Evolutionary conservation across 2,113 vertebrate genomes (phyloP).

Genomic region (Eclectus roratus): DNA sequence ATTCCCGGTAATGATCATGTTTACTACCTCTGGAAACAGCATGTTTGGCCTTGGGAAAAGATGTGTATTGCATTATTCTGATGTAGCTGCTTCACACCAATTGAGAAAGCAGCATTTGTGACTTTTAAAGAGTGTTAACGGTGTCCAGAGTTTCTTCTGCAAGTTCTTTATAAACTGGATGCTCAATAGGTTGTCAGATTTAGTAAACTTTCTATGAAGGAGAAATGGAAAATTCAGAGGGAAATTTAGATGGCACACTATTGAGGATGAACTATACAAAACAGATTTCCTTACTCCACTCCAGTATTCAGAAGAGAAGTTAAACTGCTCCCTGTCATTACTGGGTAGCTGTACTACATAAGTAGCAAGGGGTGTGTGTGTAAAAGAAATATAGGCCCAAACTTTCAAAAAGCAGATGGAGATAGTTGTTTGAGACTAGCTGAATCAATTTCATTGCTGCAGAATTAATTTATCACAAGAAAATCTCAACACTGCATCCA

Average conservation of each 20-base stretch:
- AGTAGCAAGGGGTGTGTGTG: neutral
- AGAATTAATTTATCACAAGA: slow-evolving; percentile 35
- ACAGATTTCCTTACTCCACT: neutral
- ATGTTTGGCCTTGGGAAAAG: neutral
- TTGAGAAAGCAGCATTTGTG: rapidly evolving
- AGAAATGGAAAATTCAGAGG: neutral
- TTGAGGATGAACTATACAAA: neutral
- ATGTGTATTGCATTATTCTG: neutral
- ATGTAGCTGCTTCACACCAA: neutral
- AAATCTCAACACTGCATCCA: slow-evolving; percentile 26
- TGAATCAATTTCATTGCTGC: neutral
- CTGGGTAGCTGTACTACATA: neutral
- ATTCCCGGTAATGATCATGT: neutral
- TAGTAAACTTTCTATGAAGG: neutral
- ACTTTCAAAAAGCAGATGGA: neutral
- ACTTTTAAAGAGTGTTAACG: neutral
- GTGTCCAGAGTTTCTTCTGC: neutral
- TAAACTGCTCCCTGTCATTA: neutral
- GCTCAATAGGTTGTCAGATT: neutral
- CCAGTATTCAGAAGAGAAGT: neutral
- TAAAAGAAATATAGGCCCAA: neutral
- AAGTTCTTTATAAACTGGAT: neutral
- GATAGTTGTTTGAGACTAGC: neutral
- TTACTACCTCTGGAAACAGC: neutral
- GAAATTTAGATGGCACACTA: neutral